Evolutionary conservation across 2,113 vertebrate species (phyloP).

Genomic region (Jacana jacana): DNA sequence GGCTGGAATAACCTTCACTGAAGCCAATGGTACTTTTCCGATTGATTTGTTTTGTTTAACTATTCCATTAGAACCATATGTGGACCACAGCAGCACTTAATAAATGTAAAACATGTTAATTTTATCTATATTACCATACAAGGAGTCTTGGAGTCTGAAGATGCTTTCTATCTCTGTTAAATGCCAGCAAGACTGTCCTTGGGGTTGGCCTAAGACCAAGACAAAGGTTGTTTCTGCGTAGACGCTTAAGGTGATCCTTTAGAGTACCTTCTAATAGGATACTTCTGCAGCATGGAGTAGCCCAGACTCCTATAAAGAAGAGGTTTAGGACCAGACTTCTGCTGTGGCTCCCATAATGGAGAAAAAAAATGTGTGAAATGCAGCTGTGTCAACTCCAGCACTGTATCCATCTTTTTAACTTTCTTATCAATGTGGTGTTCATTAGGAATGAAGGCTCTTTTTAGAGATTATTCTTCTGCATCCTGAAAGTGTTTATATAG

Average conservation of each 20-base stretch:
- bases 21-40: neutral
- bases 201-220: neutral
- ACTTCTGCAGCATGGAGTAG: neutral
- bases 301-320: neutral
- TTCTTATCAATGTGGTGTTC: neutral
- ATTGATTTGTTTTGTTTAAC: constrained; percentile 8
- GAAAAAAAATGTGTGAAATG: neutral
- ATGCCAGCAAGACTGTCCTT: neutral
- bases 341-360: neutral
- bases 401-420: neutral
- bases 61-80: neutral
- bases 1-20: neutral
- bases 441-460: neutral
- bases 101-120: constrained; percentile 12
- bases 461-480: neutral
- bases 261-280: neutral
- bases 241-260: neutral
- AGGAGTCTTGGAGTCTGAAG: neutral
- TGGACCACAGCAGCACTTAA: neutral
- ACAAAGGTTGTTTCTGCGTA: neutral
- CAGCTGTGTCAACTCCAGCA: neutral
- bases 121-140: neutral
- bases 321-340: neutral
- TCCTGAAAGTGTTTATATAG: neutral
- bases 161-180: neutral